Base-by-base conservation (phyloP, 2,888 invertebrate genomes). In the Agriopis marginaria region DNA sequence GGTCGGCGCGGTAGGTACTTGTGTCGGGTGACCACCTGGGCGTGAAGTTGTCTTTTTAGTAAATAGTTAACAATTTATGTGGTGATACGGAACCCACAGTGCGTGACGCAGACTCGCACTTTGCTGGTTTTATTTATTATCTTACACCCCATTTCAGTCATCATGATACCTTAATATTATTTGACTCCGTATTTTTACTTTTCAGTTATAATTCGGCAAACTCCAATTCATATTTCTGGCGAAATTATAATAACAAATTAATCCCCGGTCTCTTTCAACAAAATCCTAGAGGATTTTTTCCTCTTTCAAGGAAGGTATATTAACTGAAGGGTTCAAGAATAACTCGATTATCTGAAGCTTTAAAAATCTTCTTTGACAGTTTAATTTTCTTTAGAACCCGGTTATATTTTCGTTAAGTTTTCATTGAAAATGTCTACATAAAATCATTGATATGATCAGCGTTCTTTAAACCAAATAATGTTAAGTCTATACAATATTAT, bases 311-410 rank as follows among this genome's bases (percentile, higher is more conserved):
- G 62, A 60, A 73, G 74, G 68, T 75, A 68, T 70, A 75, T 73
- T 79, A 83, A 78, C 79, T 79, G 79, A 79, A 83, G 79, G 80
- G 79, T 81, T 82, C 76, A 75, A 79, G 81, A 81, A 81, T 83
- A 81, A 84, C 83, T 83, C 80, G 80, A 81, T 84, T 83, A 83
- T 80, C 78, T 71, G 73, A 60, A 78, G 81, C 81, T 77, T 80
- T 79, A 77, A 82, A 82, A 82, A 84, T 83, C 83, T 82, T 79
- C 80, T 78, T 81, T 82, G 82, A 79, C 81, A 82, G 82, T 85
- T 84, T 82, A 84, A 85, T 83, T 83, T 83, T 79, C 78, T 81
- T 77, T 78, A 75, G 71, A 76, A 78, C 71, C 73, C 73, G 72
- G 78, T 74, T 78, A 77, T 80, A 76, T 83, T 84, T 77, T 78